Conservation (phyloP, 2,797 vertebrate genomes). For the Chelidonichthys spinosus region DNA sequence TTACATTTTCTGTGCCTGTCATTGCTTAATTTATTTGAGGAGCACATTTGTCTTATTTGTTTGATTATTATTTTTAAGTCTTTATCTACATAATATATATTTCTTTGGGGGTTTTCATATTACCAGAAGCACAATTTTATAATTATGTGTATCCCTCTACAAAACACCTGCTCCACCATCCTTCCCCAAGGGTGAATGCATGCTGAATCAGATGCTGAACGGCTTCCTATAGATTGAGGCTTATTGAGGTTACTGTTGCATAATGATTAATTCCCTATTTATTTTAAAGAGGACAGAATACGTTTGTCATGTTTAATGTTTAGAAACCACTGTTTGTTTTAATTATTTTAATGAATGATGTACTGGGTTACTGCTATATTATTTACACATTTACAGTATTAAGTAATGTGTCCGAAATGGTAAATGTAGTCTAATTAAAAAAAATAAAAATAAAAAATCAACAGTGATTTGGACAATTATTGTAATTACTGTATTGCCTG, state of each 20-base stretch:
- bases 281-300: not conserved
- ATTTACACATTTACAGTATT: not conserved
- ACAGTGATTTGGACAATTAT: not conserved
- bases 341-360: not conserved
- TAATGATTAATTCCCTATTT: not conserved
- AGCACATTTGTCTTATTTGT: slow-evolving; percentile 25
- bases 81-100: too few species aligned
- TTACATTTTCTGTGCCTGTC: slow-evolving; percentile 35
- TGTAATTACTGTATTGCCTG: too few species aligned
- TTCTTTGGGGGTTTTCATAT: slow-evolving; percentile 3
- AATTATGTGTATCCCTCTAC: slow-evolving; percentile 16
- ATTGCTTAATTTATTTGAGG: slow-evolving; percentile 33
- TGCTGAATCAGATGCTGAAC: not conserved
- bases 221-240: not conserved
- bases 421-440: not conserved
- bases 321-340: not conserved
- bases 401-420: not conserved
- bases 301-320: not conserved
- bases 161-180: slow-evolving; percentile 30
- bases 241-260: too few species aligned
- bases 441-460: not conserved
- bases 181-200: not conserved
- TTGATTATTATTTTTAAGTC: not conserved
- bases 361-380: not conserved
- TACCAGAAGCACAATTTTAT: slow-evolving; percentile 20